Evolutionary conservation across 1,140 invertebrate genomes (phyloP).

Genomic region (Calliphora vicina): DNA sequence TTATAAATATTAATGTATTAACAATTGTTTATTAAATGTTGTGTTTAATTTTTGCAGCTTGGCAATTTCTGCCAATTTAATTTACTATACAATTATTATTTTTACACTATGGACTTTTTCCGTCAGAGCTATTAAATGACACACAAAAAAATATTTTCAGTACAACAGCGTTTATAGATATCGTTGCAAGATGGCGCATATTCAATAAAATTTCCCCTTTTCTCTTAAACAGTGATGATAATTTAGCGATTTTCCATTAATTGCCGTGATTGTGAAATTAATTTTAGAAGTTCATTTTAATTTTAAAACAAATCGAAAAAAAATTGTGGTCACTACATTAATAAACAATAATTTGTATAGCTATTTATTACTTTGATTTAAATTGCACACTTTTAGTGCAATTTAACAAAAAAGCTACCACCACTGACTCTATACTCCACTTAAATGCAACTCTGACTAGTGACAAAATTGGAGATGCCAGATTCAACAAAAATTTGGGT

Average conservation of each 20-base stretch:
- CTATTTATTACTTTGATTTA: too few relatives aligned
- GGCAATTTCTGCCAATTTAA: background rate
- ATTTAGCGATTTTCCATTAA: background rate
- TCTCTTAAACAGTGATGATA: background rate
- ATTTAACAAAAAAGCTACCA: too few relatives aligned
- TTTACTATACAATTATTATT: background rate
- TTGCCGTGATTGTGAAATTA: too few relatives aligned
- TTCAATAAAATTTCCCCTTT: background rate
- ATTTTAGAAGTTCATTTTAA: too few relatives aligned
- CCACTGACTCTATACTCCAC: too few relatives aligned
- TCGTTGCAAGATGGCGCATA: background rate
- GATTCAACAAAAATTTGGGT: too few relatives aligned
- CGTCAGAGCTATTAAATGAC: slow-evolving; percentile 3
- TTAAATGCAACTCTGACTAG: too few relatives aligned
- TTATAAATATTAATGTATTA: background rate
- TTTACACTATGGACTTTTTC: background rate
- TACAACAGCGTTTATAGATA: background rate
- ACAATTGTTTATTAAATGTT: background rate
- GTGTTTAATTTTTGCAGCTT: background rate
- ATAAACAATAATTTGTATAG: too few relatives aligned
- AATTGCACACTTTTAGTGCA: too few relatives aligned
- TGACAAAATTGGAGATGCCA: too few relatives aligned
- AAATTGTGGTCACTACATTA: too few relatives aligned
- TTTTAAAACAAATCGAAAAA: too few relatives aligned
- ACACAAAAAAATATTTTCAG: background rate